phyloP scores from a whole-genome alignment of 2,113 vertebrate species.

The Phalacrocorax aristotelis region DNA sequence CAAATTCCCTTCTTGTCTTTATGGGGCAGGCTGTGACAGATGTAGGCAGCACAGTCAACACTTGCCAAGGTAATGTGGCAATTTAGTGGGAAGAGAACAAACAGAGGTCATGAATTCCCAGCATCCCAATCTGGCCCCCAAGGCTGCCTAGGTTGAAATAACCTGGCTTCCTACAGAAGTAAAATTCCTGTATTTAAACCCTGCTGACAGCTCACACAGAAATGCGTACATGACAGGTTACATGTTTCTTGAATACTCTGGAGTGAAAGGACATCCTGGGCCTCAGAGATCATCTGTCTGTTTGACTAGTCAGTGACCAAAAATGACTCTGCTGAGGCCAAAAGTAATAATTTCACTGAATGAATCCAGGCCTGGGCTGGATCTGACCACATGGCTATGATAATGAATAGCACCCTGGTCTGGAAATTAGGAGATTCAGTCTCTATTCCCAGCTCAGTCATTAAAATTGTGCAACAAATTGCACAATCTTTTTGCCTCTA shows the following conservation, averaged over 20 bases:
- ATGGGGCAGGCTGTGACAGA: background rate
- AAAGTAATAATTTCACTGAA: background rate
- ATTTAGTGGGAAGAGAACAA: background rate
- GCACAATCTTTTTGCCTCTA: background rate
- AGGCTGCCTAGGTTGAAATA: background rate
- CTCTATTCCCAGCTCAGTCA: background rate
- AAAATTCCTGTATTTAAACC: background rate
- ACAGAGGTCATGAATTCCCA: background rate
- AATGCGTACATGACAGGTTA: background rate
- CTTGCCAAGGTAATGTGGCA: background rate
- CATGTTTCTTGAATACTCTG: background rate
- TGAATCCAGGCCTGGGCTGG: background rate
- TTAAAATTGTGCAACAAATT: conserved; percentile 41
- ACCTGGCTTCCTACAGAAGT: background rate
- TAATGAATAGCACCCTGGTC: background rate
- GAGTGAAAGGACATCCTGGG: background rate
- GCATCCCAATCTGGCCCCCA: background rate
- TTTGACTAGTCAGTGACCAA: background rate
- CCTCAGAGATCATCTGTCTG: background rate
- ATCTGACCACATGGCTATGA: background rate
- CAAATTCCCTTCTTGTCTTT: background rate
- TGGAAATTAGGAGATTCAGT: background rate
- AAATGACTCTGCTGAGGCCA: background rate
- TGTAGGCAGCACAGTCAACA: background rate
- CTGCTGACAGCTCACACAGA: background rate